phyloP scores from a whole-genome alignment of 1,140 invertebrate genomes.

The Aricia agestis region DNA sequence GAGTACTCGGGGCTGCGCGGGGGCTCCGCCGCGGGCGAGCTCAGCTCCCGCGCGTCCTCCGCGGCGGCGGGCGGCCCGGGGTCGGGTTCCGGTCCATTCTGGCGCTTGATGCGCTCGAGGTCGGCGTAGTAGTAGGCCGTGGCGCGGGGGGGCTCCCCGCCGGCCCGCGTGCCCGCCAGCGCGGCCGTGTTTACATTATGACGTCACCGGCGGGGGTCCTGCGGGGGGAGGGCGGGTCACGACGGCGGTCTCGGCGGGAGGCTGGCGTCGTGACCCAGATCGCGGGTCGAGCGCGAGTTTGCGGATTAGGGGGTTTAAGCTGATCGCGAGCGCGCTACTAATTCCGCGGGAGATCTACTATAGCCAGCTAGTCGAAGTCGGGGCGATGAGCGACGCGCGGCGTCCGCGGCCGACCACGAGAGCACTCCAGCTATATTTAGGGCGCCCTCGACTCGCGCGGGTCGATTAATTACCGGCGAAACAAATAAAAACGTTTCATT shows the following conservation, averaged over 20 bases:
- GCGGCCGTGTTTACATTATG: conserved; percentile 11
- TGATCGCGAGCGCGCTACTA: too few species aligned
- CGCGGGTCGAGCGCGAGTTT: too few species aligned
- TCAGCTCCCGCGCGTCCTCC: conserved; percentile 14
- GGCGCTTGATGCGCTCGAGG: conserved; percentile 56
- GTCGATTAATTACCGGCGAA: not conserved
- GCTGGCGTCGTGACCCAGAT: not conserved
- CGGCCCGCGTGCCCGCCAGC: conserved; percentile 41
- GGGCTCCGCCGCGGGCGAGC: not conserved
- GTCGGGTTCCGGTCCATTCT: conserved; percentile 33
- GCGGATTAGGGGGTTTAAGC: too few species aligned
- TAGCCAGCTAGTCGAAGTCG: too few species aligned
- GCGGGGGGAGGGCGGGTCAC: not conserved
- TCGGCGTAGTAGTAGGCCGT: conserved; percentile 73
- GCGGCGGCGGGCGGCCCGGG: conserved; percentile 6
- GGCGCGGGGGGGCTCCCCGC: conserved; percentile 58
- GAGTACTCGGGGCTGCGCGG: conserved; percentile 43
- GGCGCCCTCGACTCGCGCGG: not conserved
- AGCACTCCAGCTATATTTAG: not conserved
- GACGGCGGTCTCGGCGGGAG: not conserved
- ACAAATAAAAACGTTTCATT: not conserved
- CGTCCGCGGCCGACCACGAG: not conserved
- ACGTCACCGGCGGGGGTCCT: not conserved
- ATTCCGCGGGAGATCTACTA: too few species aligned
- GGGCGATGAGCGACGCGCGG: not conserved